phyloP scores from a whole-genome alignment of 2,113 vertebrate species.

The Rousettus leschenaultii region DNA sequence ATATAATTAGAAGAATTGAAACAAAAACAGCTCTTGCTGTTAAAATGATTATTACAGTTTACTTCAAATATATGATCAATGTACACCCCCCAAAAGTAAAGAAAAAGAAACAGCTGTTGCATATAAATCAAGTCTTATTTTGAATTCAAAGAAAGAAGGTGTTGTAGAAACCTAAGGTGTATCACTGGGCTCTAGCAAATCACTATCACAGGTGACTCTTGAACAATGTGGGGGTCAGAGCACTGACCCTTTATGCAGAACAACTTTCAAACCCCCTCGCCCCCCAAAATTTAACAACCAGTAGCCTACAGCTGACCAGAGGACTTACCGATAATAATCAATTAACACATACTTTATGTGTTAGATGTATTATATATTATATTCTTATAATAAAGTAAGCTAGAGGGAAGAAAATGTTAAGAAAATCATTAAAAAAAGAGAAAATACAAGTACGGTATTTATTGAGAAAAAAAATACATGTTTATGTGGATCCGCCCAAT shows the following conservation, averaged over 20 bases:
- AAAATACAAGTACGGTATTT: too few relatives aligned
- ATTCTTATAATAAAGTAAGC: too few relatives aligned
- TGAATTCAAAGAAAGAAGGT: neutral
- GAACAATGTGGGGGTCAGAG: neutral
- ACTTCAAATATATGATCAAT: neutral
- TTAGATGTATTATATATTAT: too few relatives aligned
- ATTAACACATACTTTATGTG: neutral
- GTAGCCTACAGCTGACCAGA: neutral
- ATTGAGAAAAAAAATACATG: too few relatives aligned
- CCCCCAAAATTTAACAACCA: too few relatives aligned
- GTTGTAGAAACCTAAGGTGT: neutral
- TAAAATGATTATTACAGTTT: constrained; percentile 8
- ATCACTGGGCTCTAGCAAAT: neutral
- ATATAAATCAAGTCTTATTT: constrained; percentile 13
- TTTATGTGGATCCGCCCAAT: too few relatives aligned
- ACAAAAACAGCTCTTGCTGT: neutral
- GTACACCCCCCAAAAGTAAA: neutral
- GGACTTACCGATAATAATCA: neutral
- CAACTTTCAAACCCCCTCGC: neutral
- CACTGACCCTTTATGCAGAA: too few relatives aligned
- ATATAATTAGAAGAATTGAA: neutral
- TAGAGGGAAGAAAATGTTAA: too few relatives aligned
- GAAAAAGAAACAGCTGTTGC: neutral
- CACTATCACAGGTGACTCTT: neutral
- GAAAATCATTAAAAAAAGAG: too few relatives aligned